phyloP scores from a whole-genome alignment of 2,113 vertebrate genomes.

The Antigone vipio region DNA sequence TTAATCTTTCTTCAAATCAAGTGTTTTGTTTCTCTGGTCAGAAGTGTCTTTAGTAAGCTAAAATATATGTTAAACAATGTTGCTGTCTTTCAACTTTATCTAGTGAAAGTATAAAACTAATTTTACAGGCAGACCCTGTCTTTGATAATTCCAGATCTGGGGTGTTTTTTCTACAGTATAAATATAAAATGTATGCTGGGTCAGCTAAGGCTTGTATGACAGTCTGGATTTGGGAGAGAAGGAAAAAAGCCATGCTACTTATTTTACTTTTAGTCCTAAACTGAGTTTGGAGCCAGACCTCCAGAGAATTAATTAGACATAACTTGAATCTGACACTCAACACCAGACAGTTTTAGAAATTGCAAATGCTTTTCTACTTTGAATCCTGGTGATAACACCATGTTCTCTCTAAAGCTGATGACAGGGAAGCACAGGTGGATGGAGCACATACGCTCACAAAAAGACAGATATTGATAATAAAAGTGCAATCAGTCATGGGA shows the following conservation, averaged over 20 bases:
- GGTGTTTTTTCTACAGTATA: not conserved
- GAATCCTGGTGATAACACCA: not conserved
- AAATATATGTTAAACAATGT: not conserved
- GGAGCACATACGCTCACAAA: not conserved
- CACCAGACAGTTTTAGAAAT: not conserved
- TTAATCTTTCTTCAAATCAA: not conserved
- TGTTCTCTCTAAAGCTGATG: not conserved
- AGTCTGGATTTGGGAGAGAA: not conserved
- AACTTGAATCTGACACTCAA: not conserved
- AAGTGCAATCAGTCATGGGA: not conserved
- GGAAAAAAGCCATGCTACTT: not conserved
- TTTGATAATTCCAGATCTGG: not conserved
- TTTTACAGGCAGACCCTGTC: not conserved
- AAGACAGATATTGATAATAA: not conserved
- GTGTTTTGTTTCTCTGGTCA: not conserved
- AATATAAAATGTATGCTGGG: not conserved
- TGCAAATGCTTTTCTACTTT: not conserved
- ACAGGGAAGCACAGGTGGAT: not conserved
- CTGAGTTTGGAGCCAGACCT: not conserved
- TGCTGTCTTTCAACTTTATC: not conserved
- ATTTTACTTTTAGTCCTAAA: not conserved
- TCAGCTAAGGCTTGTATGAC: not conserved
- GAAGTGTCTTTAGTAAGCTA: not conserved
- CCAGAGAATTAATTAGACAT: not conserved
- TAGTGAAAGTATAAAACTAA: not conserved